Evolutionary conservation across 2,888 invertebrate genomes (phyloP).

Genomic region (Plebejus melissa): DNA sequence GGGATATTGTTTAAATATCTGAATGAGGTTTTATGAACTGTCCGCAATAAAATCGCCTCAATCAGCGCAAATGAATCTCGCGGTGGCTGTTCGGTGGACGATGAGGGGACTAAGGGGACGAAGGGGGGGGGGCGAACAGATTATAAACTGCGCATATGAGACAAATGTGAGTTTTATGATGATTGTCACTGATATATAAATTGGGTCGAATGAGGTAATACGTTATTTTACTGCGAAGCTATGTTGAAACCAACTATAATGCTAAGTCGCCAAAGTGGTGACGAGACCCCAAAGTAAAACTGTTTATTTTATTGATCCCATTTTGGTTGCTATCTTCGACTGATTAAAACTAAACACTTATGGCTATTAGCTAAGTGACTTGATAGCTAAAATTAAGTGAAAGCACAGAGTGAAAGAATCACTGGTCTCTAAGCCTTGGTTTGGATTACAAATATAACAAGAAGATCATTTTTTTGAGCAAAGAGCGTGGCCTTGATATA

Average conservation of each 20-base stretch:
- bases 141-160: neutral
- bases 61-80: conserved; percentile 16
- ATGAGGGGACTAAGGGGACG: neutral
- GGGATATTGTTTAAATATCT: conserved; percentile 3
- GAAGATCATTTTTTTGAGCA: no score
- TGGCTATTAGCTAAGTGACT: no score
- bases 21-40: conserved; percentile 11
- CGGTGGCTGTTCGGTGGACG: neutral
- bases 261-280: neutral
- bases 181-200: conserved; percentile 2
- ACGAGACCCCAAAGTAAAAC: neutral
- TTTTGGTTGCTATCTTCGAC: neutral
- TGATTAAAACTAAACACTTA: no score
- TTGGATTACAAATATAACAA: no score
- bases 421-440: no score
- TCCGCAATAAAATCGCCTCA: conserved; percentile 12
- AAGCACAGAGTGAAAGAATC: no score
- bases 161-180: conserved; percentile 8
- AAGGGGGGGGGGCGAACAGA: neutral
- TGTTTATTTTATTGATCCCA: neutral
- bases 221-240: neutral
- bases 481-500: no score
- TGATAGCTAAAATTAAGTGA: no score
- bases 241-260: neutral
- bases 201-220: neutral